phyloP scores from a whole-genome alignment of 2,888 invertebrate species.

The Alsophila aescularia region DNA sequence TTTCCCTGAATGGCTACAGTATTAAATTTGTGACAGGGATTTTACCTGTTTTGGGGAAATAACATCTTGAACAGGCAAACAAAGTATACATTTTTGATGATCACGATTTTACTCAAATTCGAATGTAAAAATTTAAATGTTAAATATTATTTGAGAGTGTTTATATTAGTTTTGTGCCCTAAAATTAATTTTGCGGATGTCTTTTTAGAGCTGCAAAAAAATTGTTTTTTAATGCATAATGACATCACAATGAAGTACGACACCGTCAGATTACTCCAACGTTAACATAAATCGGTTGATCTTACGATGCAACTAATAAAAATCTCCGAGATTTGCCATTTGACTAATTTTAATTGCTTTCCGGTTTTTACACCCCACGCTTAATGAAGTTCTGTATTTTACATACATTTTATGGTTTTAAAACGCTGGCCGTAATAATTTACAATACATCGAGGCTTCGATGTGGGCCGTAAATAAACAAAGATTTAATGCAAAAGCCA shows the following conservation, averaged over 20 bases:
- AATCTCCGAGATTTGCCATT: slow-evolving; percentile 65
- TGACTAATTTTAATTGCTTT: slow-evolving; percentile 75
- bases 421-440: slow-evolving; percentile 65
- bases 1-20: slow-evolving; percentile 11
- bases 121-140: not conserved
- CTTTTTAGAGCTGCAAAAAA: slow-evolving; percentile 21
- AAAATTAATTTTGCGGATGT: slow-evolving; percentile 5
- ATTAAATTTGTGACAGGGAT: not conserved
- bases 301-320: slow-evolving; percentile 73
- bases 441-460: slow-evolving; percentile 62
- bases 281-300: slow-evolving; percentile 68
- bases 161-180: slow-evolving; percentile 5
- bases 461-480: slow-evolving; percentile 68
- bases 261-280: slow-evolving; percentile 45
- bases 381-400: slow-evolving; percentile 64
- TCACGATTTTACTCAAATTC: not conserved
- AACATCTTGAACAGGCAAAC: not conserved
- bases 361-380: slow-evolving; percentile 64
- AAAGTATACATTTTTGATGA: not conserved
- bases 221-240: slow-evolving; percentile 45
- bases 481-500: slow-evolving; percentile 65
- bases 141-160: slow-evolving; percentile 1
- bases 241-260: slow-evolving; percentile 45
- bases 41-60: not conserved
- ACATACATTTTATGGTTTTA: slow-evolving; percentile 68